phyloP scores from a whole-genome alignment of 2,797 vertebrate genomes.

The Orestias chungarensis region DNA sequence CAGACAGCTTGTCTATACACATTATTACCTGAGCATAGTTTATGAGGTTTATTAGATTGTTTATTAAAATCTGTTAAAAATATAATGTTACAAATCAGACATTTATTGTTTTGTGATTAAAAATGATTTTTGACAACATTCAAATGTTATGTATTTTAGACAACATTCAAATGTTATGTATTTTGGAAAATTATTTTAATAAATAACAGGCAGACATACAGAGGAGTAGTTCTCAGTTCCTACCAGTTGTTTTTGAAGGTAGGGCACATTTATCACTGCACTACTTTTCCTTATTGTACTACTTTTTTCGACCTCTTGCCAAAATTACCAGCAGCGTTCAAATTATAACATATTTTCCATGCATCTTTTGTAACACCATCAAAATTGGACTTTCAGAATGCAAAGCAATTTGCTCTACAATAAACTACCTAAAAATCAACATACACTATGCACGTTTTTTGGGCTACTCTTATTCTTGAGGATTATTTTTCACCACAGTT shows the following conservation, averaged over 20 bases:
- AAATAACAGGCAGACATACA: background rate
- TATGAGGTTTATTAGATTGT: no score
- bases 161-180: background rate
- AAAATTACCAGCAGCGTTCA: background rate
- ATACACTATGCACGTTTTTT: no score
- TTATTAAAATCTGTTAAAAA: no score
- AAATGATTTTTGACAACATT: background rate
- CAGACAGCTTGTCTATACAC: no score
- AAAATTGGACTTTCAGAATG: background rate
- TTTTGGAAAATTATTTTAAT: background rate
- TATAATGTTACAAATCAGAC: no score
- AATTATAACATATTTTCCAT: background rate
- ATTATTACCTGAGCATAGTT: no score
- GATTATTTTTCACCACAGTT: no score
- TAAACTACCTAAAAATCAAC: background rate
- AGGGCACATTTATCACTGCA: background rate
- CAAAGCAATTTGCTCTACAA: background rate
- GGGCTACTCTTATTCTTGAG: no score
- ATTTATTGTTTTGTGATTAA: no score
- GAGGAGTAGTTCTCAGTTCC: background rate
- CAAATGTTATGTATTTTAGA: background rate
- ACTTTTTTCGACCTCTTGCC: background rate
- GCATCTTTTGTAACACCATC: background rate
- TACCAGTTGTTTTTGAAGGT: background rate
- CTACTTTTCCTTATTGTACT: no score